phyloP scores from a whole-genome alignment of 1,140 invertebrate genomes.

The Agraylea sexmaculata region DNA sequence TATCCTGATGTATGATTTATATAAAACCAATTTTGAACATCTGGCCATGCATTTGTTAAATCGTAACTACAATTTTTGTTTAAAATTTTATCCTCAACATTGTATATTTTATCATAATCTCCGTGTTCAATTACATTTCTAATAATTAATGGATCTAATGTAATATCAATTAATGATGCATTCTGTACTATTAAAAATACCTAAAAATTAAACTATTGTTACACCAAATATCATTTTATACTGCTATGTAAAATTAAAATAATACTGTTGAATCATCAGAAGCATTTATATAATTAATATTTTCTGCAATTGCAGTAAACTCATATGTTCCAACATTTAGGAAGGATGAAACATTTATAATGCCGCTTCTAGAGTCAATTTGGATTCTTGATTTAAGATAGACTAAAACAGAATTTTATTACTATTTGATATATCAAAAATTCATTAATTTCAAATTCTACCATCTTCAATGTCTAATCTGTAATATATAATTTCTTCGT shows the following conservation, averaged over 20 bases:
- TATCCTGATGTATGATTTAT: conserved; percentile 26
- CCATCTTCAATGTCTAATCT: neutral
- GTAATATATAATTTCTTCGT: neutral
- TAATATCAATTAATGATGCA: conserved; percentile 21
- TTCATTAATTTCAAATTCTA: neutral
- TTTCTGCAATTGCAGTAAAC: conserved; percentile 2
- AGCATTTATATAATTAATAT: neutral
- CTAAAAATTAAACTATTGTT: conserved; percentile 16
- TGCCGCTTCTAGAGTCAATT: neutral
- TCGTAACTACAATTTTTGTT: conserved; percentile 24
- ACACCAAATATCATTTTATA: conserved; percentile 1
- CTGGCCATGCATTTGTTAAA: conserved; percentile 29
- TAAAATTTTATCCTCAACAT: conserved; percentile 22
- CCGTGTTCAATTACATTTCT: conserved; percentile 31
- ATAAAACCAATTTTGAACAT: conserved; percentile 29
- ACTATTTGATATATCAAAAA: neutral
- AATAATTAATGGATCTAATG: conserved; percentile 28
- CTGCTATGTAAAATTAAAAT: neutral
- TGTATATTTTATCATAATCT: conserved; percentile 26
- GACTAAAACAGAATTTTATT: neutral
- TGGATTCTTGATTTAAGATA: neutral
- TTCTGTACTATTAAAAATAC: conserved; percentile 26
- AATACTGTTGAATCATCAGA: neutral
- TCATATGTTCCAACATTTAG: neutral
- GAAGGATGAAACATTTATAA: neutral